Conservation (phyloP, 2,888 invertebrate genomes). For the Tenthredo amoena region DNA sequence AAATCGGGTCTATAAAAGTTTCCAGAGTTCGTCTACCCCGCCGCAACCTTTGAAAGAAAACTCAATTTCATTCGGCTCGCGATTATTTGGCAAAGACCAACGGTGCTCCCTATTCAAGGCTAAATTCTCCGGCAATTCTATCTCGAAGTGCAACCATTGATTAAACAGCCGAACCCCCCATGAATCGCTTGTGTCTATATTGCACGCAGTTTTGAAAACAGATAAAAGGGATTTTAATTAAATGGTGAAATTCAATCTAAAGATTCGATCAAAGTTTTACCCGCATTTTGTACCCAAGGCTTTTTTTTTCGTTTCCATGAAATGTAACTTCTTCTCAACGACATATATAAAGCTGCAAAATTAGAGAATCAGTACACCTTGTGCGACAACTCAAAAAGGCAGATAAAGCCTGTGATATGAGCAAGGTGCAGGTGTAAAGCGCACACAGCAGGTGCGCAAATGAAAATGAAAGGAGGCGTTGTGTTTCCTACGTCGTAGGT, state of each 20-base stretch:
- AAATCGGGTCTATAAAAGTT: conserved; percentile 3
- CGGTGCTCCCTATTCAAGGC: conserved; percentile 11
- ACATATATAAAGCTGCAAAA: neutral
- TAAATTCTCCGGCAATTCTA: conserved; percentile 18
- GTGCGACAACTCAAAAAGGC: neutral
- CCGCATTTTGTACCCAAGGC: neutral
- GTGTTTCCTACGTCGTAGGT: neutral
- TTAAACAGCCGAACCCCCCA: conserved; percentile 8
- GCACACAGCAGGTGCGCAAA: conserved; percentile 38
- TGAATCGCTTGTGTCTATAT: conserved; percentile 1
- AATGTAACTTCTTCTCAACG: neutral
- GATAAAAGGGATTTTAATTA: neutral
- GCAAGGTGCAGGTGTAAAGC: neutral
- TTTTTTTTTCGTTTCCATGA: no score
- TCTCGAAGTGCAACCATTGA: conserved; percentile 3
- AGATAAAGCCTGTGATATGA: neutral
- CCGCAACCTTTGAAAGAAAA: neutral
- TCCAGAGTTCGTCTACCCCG: conserved; percentile 25
- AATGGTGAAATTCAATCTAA: neutral
- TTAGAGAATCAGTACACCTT: neutral
- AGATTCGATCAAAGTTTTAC: neutral
- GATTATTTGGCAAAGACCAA: conserved; percentile 21
- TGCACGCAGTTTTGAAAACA: neutral
- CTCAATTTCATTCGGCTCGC: conserved; percentile 37
- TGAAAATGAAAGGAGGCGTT: conserved; percentile 40